phyloP scores from a whole-genome alignment of 1,140 invertebrate genomes.

The Radopholus similis region DNA sequence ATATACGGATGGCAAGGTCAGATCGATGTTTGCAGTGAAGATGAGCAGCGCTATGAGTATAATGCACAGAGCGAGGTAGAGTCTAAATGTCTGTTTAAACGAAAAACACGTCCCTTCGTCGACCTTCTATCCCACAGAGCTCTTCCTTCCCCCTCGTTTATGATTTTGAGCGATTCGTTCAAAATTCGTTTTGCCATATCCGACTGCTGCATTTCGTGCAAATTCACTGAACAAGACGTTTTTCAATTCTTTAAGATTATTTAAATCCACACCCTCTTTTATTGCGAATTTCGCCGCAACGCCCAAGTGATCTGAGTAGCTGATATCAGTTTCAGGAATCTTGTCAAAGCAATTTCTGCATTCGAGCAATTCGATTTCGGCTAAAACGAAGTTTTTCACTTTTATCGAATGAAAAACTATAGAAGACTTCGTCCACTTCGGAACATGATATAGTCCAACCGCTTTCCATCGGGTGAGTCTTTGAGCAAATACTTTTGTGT shows the following conservation, averaged over 20 bases:
- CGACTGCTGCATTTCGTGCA: constrained; percentile 15
- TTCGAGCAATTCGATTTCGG: constrained; percentile 19
- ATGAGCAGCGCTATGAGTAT: constrained; percentile 9
- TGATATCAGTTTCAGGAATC: constrained; percentile 62
- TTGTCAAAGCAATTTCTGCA: constrained; percentile 67
- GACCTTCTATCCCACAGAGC: constrained; percentile 46
- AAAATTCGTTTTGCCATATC: constrained; percentile 33
- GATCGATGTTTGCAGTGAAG: constrained; percentile 10
- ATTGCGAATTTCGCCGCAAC: constrained; percentile 33
- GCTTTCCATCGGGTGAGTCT: constrained; percentile 71
- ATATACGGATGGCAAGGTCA: constrained; percentile 8
- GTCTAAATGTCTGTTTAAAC: too few species aligned
- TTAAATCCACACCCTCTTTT: constrained; percentile 17
- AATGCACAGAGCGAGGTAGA: constrained; percentile 34
- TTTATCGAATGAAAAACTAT: constrained; percentile 43
- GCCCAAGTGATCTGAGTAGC: constrained; percentile 52
- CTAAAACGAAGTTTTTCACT: constrained; percentile 33
- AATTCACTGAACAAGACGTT: constrained; percentile 16
- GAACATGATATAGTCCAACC: constrained; percentile 86
- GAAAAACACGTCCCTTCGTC: too few species aligned
- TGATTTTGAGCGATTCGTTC: constrained; percentile 40
- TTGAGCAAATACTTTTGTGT: constrained; percentile 65
- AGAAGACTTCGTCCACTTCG: constrained; percentile 59
- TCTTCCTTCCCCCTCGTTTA: constrained; percentile 49
- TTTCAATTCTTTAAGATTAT: constrained; percentile 26